phyloP scores from a whole-genome alignment of 2,113 vertebrate genomes.

The Sphaerodactylus townsendi region DNA sequence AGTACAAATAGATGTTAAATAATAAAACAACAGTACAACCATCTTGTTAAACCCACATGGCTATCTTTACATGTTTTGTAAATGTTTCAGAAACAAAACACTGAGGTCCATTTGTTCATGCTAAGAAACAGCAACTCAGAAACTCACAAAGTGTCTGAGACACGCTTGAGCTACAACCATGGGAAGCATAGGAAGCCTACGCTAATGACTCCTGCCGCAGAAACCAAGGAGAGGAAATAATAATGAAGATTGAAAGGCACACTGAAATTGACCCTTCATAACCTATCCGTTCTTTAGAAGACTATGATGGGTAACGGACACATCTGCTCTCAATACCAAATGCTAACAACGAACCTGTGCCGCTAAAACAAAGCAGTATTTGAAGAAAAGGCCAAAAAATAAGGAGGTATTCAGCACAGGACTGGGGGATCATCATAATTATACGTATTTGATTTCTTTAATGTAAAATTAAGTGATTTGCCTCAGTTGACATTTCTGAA shows the following conservation, averaged over 20 bases:
- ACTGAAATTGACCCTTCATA: constrained; percentile 68
- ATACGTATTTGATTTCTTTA: not conserved
- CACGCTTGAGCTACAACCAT: constrained; percentile 23
- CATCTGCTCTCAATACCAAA: constrained; percentile 83
- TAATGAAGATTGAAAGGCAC: constrained; percentile 79
- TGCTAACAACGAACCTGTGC: constrained; percentile 61
- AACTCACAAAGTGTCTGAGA: not conserved
- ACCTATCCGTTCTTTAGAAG: constrained; percentile 71
- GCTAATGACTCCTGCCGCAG: constrained; percentile 65
- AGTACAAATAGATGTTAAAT: not conserved
- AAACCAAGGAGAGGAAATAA: constrained; percentile 80
- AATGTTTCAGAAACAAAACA: not conserved
- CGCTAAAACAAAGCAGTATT: constrained; percentile 68
- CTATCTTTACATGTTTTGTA: constrained; percentile 43
- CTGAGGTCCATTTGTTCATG: not conserved
- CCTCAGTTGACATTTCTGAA: not conserved
- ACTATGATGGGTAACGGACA: constrained; percentile 72
- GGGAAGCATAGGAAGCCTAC: constrained; percentile 57
- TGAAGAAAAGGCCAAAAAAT: constrained; percentile 62
- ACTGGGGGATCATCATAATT: constrained; percentile 54
- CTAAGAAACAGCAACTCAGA: not conserved
- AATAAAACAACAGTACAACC: not conserved
- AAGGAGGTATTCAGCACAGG: constrained; percentile 51
- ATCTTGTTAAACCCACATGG: not conserved
- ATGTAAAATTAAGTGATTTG: not conserved